phyloP scores from a whole-genome alignment of 2,888 invertebrate species.

The Acleris cristana region DNA sequence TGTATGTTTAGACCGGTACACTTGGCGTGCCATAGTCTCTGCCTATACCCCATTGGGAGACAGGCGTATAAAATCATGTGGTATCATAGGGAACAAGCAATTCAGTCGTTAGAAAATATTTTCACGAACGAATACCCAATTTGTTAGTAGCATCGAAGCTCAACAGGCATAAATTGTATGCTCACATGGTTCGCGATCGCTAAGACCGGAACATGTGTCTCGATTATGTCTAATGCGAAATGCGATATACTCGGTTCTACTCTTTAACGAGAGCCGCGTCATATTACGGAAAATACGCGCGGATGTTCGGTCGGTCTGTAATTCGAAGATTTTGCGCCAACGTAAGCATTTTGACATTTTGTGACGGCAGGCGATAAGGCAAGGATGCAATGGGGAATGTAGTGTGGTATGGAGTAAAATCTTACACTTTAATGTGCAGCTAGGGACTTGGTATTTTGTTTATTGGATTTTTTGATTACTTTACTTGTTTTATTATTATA shows the following conservation, averaged over 20 bases:
- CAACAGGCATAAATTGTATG: conserved; percentile 30
- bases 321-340: conserved; percentile 21
- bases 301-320: conserved; percentile 26
- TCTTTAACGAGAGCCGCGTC: conserved; percentile 25
- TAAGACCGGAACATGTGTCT: conserved; percentile 58
- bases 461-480: too few relatives aligned
- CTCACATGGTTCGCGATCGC: conserved; percentile 54
- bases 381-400: conserved; percentile 13
- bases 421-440: neutral
- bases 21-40: too few relatives aligned
- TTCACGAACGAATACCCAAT: too few relatives aligned
- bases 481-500: too few relatives aligned
- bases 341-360: conserved; percentile 33
- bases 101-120: too few relatives aligned
- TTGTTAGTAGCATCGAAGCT: neutral
- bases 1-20: too few relatives aligned
- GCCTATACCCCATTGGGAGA: too few relatives aligned
- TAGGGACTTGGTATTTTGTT: too few relatives aligned
- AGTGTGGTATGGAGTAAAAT: conserved; percentile 12
- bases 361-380: conserved; percentile 29
- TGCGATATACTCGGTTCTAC: conserved; percentile 43
- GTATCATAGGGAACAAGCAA: too few relatives aligned
- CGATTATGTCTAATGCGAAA: conserved; percentile 59
- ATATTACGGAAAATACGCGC: conserved; percentile 34
- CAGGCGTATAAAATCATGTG: too few relatives aligned